These are phyloP conservation scores for Catocala nupta DNA, from an alignment of 2,888 invertebrate species.

Conservation along the genomic window DNA sequence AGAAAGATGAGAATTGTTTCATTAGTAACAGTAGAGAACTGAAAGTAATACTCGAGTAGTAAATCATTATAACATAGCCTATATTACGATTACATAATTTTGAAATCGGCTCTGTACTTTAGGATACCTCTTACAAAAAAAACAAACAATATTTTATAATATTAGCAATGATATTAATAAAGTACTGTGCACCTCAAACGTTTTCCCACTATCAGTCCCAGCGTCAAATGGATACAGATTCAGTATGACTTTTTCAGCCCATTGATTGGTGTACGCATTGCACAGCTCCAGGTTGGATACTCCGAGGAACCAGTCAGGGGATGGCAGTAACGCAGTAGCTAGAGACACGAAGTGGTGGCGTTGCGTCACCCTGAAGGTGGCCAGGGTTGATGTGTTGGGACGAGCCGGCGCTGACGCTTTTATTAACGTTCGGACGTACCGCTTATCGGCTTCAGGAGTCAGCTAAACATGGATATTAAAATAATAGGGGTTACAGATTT, in stretches of 20 bases:
- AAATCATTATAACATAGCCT: too few relatives aligned
- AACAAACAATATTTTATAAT: too few relatives aligned
- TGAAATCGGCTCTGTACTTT: too few relatives aligned
- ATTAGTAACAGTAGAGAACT: too few relatives aligned
- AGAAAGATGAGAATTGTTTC: too few relatives aligned
- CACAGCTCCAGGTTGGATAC: conserved; percentile 96
- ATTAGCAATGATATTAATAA: too few relatives aligned
- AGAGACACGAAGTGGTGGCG: conserved; percentile 76
- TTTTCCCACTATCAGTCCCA: conserved; percentile 96
- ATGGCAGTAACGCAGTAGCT: conserved; percentile 76
- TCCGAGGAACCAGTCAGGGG: conserved; percentile 99
- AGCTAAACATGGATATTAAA: conserved; percentile 9
- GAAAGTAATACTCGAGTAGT: too few relatives aligned
- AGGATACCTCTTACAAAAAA: too few relatives aligned
- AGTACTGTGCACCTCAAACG: conserved; percentile 90
- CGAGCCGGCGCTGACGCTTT: conserved; percentile 73
- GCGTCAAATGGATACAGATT: conserved; percentile 98
- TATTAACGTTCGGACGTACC: conserved; percentile 74
- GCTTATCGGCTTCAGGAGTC: neutral
- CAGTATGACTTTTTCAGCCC: conserved; percentile 93
- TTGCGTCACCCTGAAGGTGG: conserved; percentile 72
- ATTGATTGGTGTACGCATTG: conserved; percentile 89
- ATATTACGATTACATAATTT: too few relatives aligned
- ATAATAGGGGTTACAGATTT: neutral
- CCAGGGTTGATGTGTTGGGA: conserved; percentile 66